A percentile compares a stretch with the other conserved stretches of the same genome.
phyloP scores from a whole-genome alignment of 2,888 invertebrate genomes.

The Chrysotoxum bicinctum region DNA sequence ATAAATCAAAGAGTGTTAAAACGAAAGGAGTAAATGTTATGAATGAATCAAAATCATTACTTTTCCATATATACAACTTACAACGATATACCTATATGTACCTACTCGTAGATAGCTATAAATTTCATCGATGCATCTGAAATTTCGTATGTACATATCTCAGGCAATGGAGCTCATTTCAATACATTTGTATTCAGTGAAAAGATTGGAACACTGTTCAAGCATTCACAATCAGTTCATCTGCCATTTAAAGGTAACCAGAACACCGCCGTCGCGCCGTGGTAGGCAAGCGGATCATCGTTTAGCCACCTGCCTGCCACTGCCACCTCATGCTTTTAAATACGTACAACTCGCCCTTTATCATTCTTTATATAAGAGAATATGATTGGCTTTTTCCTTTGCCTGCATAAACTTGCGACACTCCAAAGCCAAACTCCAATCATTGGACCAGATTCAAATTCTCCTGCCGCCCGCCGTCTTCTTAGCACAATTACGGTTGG shows the following conservation, averaged over 20 bases:
- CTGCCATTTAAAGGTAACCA: conserved; percentile 70
- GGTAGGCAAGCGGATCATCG: conserved; percentile 43
- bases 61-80: not conserved
- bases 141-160: not conserved
- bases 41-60: conserved; percentile 7
- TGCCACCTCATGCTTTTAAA: conserved; percentile 30
- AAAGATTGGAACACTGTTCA: conserved; percentile 21
- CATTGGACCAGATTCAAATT: conserved; percentile 55
- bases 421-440: conserved; percentile 36
- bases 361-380: conserved; percentile 30
- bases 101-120: not conserved
- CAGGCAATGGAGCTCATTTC: conserved; percentile 1
- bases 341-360: conserved; percentile 50
- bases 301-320: conserved; percentile 31
- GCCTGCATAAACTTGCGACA: conserved; percentile 40
- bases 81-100: not conserved
- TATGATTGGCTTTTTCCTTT: conserved; percentile 58
- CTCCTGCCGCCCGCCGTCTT: not conserved
- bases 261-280: conserved; percentile 22
- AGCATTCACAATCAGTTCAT: conserved; percentile 62
- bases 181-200: conserved; percentile 22
- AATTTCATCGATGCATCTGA: conserved; percentile 3
- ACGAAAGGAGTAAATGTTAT: conserved; percentile 10
- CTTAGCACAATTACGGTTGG: conserved; percentile 41
- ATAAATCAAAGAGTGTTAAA: not conserved